A percentile compares a stretch with the other conserved stretches of the same genome.
These are phyloP conservation scores for Lithobates pipiens DNA, from an alignment of 2,797 vertebrate genomes.

Conservation along the genomic window DNA sequence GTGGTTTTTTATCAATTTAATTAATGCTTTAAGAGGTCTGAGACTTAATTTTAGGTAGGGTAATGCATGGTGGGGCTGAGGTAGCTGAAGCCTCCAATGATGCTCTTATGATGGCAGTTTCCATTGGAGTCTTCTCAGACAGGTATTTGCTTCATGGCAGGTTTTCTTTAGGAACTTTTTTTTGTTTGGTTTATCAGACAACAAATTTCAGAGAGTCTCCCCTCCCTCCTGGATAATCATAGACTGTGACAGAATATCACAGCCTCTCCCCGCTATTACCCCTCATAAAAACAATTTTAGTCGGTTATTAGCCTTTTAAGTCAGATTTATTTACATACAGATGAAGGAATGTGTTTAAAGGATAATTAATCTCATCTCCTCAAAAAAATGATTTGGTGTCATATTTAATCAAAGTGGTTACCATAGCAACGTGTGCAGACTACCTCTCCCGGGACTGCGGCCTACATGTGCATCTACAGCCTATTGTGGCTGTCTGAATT, in stretches of 20 bases:
- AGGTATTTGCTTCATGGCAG: no score
- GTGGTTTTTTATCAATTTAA: no score
- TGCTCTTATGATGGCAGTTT: no score
- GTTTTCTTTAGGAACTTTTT: neutral
- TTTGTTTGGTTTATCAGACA: neutral
- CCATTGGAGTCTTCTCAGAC: no score
- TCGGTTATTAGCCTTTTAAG: conserved; percentile 28
- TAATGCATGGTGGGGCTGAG: no score
- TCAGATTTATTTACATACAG: conserved; percentile 49
- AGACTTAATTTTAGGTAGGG: no score
- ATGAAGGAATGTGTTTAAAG: conserved; percentile 29
- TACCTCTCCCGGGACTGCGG: conserved; percentile 10
- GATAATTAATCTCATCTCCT: conserved; percentile 52
- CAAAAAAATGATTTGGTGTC: conserved; percentile 39
- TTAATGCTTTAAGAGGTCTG: no score
- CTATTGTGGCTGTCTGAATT: conserved; percentile 12
- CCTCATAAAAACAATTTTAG: conserved; percentile 34
- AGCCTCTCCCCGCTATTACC: neutral
- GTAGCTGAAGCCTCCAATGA: no score
- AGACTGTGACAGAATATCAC: neutral
- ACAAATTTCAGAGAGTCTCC: neutral
- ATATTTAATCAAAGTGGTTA: conserved; percentile 59
- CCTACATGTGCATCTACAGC: conserved; percentile 2
- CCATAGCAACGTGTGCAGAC: conserved; percentile 53
- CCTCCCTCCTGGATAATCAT: neutral